Base-by-base conservation (phyloP, 2,888 invertebrate genomes). In the Netelia melanura region DNA sequence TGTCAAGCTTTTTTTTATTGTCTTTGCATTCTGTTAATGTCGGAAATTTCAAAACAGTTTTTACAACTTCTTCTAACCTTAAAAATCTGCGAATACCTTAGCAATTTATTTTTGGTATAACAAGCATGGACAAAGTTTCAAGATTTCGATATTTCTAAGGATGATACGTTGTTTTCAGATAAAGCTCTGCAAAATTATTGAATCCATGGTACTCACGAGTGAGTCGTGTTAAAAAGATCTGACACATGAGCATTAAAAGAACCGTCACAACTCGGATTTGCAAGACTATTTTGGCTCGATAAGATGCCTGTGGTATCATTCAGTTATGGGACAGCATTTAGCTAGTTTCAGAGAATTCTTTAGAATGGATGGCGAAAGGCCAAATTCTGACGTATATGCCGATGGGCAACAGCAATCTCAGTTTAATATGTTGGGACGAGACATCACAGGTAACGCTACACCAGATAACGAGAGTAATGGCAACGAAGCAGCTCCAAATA, bases 251-350 rank as follows among this genome's bases (percentile, higher is more conserved):
- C 21, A 25, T 11, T 17, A 2, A 9, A 23, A 17, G 38, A 9
- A 74, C n/a, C 14, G 30, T 58, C 23, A 9, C 14, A n/a, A 56
- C 56, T 48, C 52, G 10, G 43, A 14, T 62, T 65, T 25, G 17
- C 68, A n/a, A 62, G 64, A 11, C 21, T 25, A 44, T 56, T 64
- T 67, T 62, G 80, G 61, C 79, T 87, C 89, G 81, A 89, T 90
- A 93, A 92, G 87, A 93, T 93, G 93, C 90, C 89, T 91, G 90
- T 88, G 89, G 81, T 85, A 87, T 88, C 87, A 87, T 86, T 89
- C 88, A 92, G 93, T 91, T 89, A 94, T 94, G 93, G 93, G 93
- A 92, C 93, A 93, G 93, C 93, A 89, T 87, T 93, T 93, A 89
- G 93, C 93, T 93, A 94, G 93, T 93, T 93, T 93, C 90, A 91